Evolutionary conservation across 2,888 invertebrate species (phyloP), one percentile per base, ranked within the genome.

Genomic region (Noctua janthina): DNA sequence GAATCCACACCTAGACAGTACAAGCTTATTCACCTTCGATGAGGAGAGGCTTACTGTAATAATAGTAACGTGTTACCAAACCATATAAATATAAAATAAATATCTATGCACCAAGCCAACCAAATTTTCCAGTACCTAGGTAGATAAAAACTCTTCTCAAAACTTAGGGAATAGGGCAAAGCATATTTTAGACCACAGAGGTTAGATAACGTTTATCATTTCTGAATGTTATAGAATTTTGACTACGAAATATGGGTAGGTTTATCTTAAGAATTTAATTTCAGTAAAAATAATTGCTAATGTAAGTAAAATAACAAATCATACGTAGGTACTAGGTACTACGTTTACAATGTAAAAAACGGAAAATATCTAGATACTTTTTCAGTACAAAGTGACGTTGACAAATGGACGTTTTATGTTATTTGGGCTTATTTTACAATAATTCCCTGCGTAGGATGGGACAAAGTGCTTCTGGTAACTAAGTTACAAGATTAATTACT

Each of bases 371-470:
- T 66, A 77, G 23, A 66, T 23, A 51, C 7, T 46, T 54, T 64
- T 66, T 66, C 43, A 46, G 39, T 43, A 15, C 20, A 39, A 68
- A 59, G 23, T 59, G 59, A 79, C 59, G n/a, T 5, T 69, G 59
- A 80, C 23, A 78, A 78, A 69, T 69, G 49, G 23, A 23, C 29
- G 13, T 68, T 17, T 43, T 79, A 29, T 43, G 17, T 68, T 56
- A 79, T 68, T 76, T 78, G 20, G 29, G 29, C 13, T 51, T 49
- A 79, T 59, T 56, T 39, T 56, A 46, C 29, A n/a, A 20, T 35
- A 59, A 29, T 46, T 78, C 11, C n/a, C 39, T 39, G 29, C 17
- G 62, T 79, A n/a, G 59, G 43, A 79, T 79, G 43, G 35, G 64
- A 64, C 51, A 8, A 67, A 49, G 23, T 74, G 15, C 39, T 82